Base-by-base conservation (phyloP, 92 coral and sea anemone genomes). In the Plumapathes pennacea region DNA sequence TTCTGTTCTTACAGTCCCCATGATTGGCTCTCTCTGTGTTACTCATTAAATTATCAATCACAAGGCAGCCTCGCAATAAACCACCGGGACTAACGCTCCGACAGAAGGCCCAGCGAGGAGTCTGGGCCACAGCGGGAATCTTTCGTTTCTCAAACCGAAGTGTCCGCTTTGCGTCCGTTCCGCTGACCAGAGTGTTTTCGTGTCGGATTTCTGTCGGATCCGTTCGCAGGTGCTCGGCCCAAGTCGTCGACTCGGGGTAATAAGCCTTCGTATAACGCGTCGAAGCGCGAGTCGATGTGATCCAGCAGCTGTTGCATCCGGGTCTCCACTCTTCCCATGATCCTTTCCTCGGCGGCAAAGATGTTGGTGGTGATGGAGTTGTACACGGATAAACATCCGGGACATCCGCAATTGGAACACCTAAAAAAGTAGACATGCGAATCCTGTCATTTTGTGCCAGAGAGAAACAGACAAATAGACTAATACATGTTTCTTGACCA, bases 381-480 rank as follows among this genome's bases (percentile, higher is more conserved):
- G 78, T 88, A 92, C 30, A 92, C 98, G 5, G 96, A 80, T 15
- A 87, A 57, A 72, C 98, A 92, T 30, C 98, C 98, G 54, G 96
- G 98, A 62, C 98, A 92, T 34, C 98, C 98, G 38, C 98, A 91
- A 30, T 78, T 57, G 7, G 63, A 44, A 40, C 97, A 91, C 80
- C 96, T 91, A 65, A 13, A 19, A n/a, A 44, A 24, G 42, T 67
- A 43, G 25, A 32, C 8, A 50, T 25, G 28, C 40, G 14, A 20
- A 38, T 0, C 17, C 15, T n/a, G n/a, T n/a, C n/a, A n/a, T n/a
- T n/a, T n/a, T n/a, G n/a, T n/a, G n/a, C n/a, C n/a, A n/a, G n/a
- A n/a, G n/a, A n/a, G n/a, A n/a, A n/a, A n/a, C n/a, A n/a, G n/a
- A n/a, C n/a, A n/a, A n/a, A n/a, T n/a, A n/a, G n/a, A n/a, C n/a